Evolutionary conservation across 2,113 vertebrate genomes (phyloP).

Genomic region (Serilophus lunatus): DNA sequence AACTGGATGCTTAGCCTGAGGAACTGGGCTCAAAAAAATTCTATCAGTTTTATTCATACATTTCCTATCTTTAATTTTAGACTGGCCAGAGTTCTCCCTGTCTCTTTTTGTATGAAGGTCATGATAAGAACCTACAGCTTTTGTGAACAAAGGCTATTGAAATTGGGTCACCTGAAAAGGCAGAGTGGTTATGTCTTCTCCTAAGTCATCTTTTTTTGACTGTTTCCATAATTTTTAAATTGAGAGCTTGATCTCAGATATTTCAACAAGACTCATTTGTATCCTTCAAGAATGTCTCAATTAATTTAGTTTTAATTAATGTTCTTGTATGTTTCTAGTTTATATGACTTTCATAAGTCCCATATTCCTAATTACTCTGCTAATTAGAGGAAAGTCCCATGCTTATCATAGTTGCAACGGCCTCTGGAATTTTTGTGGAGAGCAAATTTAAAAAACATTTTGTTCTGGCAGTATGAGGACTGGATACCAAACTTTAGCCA

Average conservation of each 20-base stretch:
- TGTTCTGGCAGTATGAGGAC: not conserved
- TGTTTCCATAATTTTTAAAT: not conserved
- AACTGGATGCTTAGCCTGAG: not conserved
- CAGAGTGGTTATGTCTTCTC: not conserved
- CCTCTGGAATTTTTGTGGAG: not conserved
- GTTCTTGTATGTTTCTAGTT: not conserved
- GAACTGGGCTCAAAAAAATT: not conserved
- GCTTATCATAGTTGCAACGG: not conserved
- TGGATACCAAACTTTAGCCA: not conserved
- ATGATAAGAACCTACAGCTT: fast-evolving
- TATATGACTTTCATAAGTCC: not conserved
- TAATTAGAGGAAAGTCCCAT: not conserved
- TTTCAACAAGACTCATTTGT: not conserved
- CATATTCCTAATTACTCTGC: not conserved
- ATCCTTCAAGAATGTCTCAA: not conserved
- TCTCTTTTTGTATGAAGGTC: not conserved
- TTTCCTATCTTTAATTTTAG: not conserved
- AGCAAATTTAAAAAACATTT: not conserved
- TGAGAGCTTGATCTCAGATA: not conserved
- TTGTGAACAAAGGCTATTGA: not conserved
- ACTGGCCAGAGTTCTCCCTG: not conserved
- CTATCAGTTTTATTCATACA: not conserved
- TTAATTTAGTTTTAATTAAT: not conserved
- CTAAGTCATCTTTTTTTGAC: not conserved
- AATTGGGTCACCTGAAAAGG: not conserved